phyloP scores from a whole-genome alignment of 2,113 vertebrate species.

The Zapus hudsonius region DNA sequence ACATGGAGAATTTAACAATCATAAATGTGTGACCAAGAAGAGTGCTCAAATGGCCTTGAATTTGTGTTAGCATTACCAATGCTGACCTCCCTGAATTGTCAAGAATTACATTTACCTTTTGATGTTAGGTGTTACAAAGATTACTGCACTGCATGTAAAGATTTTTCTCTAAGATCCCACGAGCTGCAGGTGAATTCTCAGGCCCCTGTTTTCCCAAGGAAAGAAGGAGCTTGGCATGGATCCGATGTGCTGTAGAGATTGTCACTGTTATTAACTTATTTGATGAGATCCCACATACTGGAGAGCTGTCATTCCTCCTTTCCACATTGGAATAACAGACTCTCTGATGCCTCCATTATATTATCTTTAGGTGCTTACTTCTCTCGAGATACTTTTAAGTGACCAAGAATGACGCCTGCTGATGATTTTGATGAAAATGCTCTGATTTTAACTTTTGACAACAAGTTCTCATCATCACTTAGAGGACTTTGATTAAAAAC shows the following conservation, averaged over 20 bases:
- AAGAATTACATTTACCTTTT: conserved; percentile 8
- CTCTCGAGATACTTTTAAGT: background rate
- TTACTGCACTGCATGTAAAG: background rate
- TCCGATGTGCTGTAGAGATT: background rate
- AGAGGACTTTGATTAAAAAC: conserved; percentile 28
- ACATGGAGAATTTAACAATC: background rate
- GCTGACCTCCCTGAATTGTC: background rate
- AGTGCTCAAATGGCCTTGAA: background rate
- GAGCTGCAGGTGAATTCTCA: background rate
- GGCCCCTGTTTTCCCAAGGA: too few relatives aligned
- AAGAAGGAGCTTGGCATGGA: background rate
- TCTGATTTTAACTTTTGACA: background rate
- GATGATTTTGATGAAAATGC: conserved; percentile 29
- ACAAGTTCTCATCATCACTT: background rate
- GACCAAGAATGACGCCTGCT: background rate
- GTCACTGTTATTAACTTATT: background rate
- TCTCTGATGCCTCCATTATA: background rate
- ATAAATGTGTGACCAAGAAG: background rate
- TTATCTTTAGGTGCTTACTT: background rate
- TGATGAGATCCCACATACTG: background rate
- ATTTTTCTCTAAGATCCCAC: background rate
- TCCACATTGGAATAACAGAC: background rate
- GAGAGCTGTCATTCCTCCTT: background rate
- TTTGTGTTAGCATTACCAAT: conserved; percentile 31
- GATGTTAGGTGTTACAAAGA: background rate